Evolutionary conservation across 2,888 invertebrate genomes (phyloP).

Genomic region (Ophraella communa): DNA sequence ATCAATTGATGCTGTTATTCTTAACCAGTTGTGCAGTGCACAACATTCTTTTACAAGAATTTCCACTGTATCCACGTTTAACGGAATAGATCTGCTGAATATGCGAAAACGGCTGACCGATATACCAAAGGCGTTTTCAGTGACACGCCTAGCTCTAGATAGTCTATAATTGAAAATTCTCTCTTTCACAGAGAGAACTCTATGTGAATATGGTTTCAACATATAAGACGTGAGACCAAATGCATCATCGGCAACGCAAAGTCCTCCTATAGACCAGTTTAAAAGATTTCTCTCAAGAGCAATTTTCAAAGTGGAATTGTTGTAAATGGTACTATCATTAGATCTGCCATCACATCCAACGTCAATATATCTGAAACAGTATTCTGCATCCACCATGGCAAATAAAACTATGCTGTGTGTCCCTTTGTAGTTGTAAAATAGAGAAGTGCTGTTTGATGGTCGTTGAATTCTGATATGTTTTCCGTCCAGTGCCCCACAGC

Average conservation of each 20-base stretch:
- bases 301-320: constrained; percentile 11
- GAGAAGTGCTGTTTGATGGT: no score
- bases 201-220: constrained; percentile 12
- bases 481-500: constrained; percentile 49
- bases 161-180: constrained; percentile 24
- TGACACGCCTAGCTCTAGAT: constrained; percentile 5
- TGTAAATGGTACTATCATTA: constrained; percentile 11
- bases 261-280: constrained; percentile 2
- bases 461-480: constrained; percentile 48
- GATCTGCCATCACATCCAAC: constrained; percentile 15
- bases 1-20: constrained; percentile 11
- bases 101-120: no score
- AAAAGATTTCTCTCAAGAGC: constrained; percentile 6
- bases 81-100: constrained; percentile 11
- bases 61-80: constrained; percentile 4
- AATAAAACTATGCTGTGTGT: constrained; percentile 46
- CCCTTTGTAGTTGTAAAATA: no score
- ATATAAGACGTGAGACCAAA: constrained; percentile 5
- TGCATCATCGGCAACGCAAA: constrained; percentile 16
- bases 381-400: constrained; percentile 51
- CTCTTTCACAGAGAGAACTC: background rate
- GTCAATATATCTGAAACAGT: constrained; percentile 1
- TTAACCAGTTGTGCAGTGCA: constrained; percentile 8
- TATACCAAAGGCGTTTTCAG: constrained; percentile 19
- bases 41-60: constrained; percentile 6